These are phyloP conservation scores for Drosophila oshimai DNA, from an alignment of 1,140 invertebrate species.

Conservation along the genomic window DNA sequence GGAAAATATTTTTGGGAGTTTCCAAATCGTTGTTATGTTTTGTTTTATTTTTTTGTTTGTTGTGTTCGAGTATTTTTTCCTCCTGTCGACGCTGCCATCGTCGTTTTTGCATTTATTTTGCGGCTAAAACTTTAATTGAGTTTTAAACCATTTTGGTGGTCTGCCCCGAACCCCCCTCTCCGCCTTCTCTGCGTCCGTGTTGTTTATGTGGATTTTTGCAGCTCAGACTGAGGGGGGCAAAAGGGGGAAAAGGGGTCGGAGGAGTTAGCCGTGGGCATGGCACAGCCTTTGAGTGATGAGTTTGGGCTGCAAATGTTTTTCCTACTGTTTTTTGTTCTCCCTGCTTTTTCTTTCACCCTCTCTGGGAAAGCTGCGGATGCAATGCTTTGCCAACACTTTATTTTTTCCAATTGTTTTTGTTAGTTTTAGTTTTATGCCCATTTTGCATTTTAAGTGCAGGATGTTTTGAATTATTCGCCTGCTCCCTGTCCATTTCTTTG, in stretches of 20 bases:
- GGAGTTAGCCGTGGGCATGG: constrained; percentile 3
- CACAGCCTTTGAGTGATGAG: constrained; percentile 68
- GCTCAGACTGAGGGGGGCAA: background rate
- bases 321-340: constrained; percentile 5
- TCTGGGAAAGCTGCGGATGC: constrained; percentile 6
- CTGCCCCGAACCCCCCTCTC: constrained; percentile 23
- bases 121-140: constrained; percentile 82
- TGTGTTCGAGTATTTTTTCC: constrained; percentile 32
- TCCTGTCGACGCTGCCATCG: constrained; percentile 49
- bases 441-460: constrained; percentile 14
- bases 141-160: constrained; percentile 78
- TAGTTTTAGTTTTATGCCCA: constrained; percentile 11
- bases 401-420: constrained; percentile 17
- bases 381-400: constrained; percentile 37
- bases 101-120: constrained; percentile 80
- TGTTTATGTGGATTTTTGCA: constrained; percentile 55
- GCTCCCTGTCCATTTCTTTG: background rate
- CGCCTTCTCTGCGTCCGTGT: constrained; percentile 19
- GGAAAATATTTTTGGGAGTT: background rate
- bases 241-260: no score
- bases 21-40: constrained; percentile 35
- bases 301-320: constrained; percentile 49
- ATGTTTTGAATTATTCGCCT: constrained; percentile 2
- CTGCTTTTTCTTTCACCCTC: constrained; percentile 8
- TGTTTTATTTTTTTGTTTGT: constrained; percentile 8